Conservation (phyloP, 2,888 invertebrate genomes). For the Brachyopa scutellaris region DNA sequence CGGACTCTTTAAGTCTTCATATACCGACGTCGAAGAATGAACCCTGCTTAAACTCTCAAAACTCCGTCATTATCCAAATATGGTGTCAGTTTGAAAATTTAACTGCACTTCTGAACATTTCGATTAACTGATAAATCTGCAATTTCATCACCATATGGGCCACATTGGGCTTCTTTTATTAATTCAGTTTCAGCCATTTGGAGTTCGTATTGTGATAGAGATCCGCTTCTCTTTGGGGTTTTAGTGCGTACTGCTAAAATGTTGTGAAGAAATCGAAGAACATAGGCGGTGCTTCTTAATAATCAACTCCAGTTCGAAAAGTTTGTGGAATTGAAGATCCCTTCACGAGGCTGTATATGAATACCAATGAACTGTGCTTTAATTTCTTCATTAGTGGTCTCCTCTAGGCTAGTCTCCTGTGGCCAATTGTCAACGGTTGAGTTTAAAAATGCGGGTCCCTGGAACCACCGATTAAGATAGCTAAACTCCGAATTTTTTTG, state of each 20-base stretch:
- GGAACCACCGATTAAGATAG: too few relatives aligned
- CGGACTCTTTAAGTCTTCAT: background rate
- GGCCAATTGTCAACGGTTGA: background rate
- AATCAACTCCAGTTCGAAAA: background rate
- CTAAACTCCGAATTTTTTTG: too few relatives aligned
- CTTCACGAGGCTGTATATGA: background rate
- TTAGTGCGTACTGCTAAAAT: background rate
- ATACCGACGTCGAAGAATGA: background rate
- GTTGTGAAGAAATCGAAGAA: background rate
- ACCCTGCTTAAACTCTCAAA: background rate
- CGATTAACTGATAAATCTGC: background rate
- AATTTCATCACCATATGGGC: too few relatives aligned
- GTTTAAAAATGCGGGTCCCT: background rate
- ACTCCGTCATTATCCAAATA: background rate
- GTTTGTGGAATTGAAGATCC: background rate
- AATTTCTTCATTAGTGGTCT: background rate
- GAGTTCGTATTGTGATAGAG: background rate
- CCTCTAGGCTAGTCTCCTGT: background rate
- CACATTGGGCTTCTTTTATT: background rate
- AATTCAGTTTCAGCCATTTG: background rate
- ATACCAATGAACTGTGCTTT: background rate
- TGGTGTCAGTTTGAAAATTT: background rate
- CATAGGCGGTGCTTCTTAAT: background rate
- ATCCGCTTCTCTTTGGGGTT: background rate
- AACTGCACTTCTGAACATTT: background rate